Base-by-base conservation (phyloP, 2,888 invertebrate species). In the Andrena marginata region DNA sequence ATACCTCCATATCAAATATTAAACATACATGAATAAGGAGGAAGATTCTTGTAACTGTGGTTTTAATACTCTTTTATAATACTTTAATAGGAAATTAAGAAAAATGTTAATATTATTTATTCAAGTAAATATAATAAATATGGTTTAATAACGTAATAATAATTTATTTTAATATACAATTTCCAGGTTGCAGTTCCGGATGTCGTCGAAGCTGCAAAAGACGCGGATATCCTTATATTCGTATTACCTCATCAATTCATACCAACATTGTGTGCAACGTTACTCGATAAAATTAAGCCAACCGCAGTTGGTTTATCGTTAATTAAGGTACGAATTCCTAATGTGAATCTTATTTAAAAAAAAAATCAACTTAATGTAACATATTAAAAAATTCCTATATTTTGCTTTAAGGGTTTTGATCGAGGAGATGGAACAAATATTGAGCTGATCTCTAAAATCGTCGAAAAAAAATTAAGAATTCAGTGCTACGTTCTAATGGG, bases 201-300 rank as follows among this genome's bases (percentile, higher is more conserved):
- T 89, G 94, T 96, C n/a, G 94, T 95, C 2, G 96, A 96, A 72
- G 94, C 96, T 16, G 95, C 95, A 1, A 94, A 95, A 84, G 96
- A 95, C 85, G 96, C 96, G 3, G 96, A 97, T 90, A 95, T 97
- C 67, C 94, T 96, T 8, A 94, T 97, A 54, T 96, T 96, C 91
- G 96, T 97, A 8, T 91, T 96, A 48, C 96, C 97, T 35, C 96
- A 97, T 93, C 96, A 97, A 92, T 96, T 96, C 91, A 95, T 96
- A 81, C 20, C 20, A 51, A 51, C 51, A 51, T 20, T 51, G 20
- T 51, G 96, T 87, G 92, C 94, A 16, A 94, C 95, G 42, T 90
- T 97, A 80, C 94, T 95, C 49, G 96, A 96, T 33, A 95, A 95
- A 85, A 94, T 96, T 33, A 96, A 96, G 87, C 89, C 95, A 60